Base-by-base conservation (phyloP, 2,888 invertebrate genomes). In the Zygaena filipendulae region DNA sequence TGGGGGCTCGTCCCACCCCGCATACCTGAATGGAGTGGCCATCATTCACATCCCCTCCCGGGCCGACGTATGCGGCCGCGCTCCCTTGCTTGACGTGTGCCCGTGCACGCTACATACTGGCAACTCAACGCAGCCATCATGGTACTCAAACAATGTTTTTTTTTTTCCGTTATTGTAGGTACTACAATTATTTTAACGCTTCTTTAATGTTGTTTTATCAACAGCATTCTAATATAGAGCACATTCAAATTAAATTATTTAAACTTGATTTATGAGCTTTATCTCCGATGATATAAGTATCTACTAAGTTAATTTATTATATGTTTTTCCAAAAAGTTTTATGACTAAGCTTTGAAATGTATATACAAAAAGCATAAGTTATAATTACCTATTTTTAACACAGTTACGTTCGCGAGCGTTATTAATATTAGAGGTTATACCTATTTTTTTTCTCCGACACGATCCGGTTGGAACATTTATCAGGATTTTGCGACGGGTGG, bases 401-500 rank as follows among this genome's bases (percentile, higher is more conserved):
- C 47, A 52, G 52, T 55, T 48, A 52, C 47, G 39, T 42, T 44
- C 39, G 49, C 43, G 49, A 54, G 48, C 46, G 47, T 59, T 61
- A 59, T 60, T 56, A 54, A 57, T 62, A 61, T 58, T 55, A 60
- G 62, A 66, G 55, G 59, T 50, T 56, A 50, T 49, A 53, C 52
- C 44, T 56, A 47, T 49, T 49, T 43, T 56, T 64, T 71, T 69
- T 63, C 57, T 51, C 45, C 49, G 50, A 55, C 39, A 47, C 38
- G 44, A 46, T 63, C 52, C 48, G 44, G 42, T 62, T 55, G 52
- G 60, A 53, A 64, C 82, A 83, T 85, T 81, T 83, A 82, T 85
- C 85, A 84, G 84, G 84, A 84, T 85, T 84, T 77, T 83, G 80
- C 16, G 82, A 82, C 75, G 82, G 81, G 75, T 80, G 71, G 80